These are phyloP conservation scores for Tupaia tana DNA, from an alignment of 2,113 vertebrate genomes.

Conservation along the genomic window DNA sequence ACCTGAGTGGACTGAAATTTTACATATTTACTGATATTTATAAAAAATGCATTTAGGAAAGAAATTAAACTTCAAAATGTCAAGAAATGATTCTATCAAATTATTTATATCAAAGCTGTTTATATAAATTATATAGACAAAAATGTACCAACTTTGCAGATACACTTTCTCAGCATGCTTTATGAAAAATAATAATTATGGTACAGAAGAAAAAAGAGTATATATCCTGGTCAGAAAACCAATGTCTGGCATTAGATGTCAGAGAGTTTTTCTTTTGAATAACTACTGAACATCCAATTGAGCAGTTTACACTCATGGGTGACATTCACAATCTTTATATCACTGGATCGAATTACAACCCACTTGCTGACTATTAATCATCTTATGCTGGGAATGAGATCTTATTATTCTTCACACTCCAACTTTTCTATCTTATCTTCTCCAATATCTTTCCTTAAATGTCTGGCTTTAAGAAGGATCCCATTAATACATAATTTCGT, in stretches of 20 bases:
- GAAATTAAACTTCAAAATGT: slow-evolving; percentile 31
- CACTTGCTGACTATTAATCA: neutral
- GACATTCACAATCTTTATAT: neutral
- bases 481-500: neutral
- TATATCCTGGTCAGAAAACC: neutral
- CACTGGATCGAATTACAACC: neutral
- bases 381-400: neutral
- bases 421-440: neutral
- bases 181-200: neutral
- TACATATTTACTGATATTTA: neutral
- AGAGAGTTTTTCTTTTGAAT: neutral
- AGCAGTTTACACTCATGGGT: neutral
- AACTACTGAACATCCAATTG: neutral
- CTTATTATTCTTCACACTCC: neutral
- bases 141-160: neutral
- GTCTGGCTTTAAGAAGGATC: neutral
- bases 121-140: neutral
- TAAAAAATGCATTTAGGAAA: slow-evolving; percentile 19
- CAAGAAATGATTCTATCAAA: neutral
- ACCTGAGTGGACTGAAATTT: slow-evolving; percentile 1
- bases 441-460: slow-evolving; percentile 1
- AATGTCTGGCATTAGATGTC: neutral
- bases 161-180: neutral
- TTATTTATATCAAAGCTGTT: neutral
- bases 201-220: neutral